These are phyloP conservation scores for Xiphorhynchus elegans DNA, from an alignment of 2,113 vertebrate species.

Conservation along the genomic window DNA sequence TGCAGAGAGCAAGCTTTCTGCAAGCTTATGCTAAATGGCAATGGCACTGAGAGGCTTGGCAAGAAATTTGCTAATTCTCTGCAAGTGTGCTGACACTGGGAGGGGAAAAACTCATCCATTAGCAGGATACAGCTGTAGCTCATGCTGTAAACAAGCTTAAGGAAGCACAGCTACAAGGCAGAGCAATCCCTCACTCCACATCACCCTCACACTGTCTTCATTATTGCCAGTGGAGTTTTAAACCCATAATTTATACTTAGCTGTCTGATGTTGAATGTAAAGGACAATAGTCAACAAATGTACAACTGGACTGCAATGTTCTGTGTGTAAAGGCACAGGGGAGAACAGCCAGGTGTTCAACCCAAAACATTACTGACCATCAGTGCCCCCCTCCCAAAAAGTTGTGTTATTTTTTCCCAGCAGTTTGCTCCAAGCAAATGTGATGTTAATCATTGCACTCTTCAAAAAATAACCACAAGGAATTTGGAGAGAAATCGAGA, in stretches of 20 bases:
- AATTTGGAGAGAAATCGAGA: not conserved
- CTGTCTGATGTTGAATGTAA: not conserved
- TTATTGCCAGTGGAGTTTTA: not conserved
- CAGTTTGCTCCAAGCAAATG: not conserved
- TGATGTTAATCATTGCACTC: not conserved
- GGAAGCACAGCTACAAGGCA: not conserved
- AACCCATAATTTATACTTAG: not conserved
- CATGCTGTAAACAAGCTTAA: not conserved
- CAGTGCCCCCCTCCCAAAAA: no score
- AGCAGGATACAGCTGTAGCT: not conserved
- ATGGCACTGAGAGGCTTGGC: not conserved
- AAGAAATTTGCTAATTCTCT: not conserved
- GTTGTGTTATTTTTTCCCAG: not conserved
- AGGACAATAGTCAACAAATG: not conserved
- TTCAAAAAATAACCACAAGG: not conserved
- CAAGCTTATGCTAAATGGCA: not conserved
- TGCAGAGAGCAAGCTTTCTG: not conserved
- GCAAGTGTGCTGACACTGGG: not conserved
- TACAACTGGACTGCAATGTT: not conserved
- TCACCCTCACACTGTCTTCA: not conserved
- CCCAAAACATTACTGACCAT: not conserved
- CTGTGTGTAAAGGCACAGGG: not conserved
- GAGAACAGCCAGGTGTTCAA: not conserved
- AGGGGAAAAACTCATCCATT: slow-evolving; percentile 27
- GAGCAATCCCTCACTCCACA: not conserved